Evolutionary conservation across 2,797 vertebrate genomes (phyloP).

Genomic region (Hypotaenidia okinawae): DNA sequence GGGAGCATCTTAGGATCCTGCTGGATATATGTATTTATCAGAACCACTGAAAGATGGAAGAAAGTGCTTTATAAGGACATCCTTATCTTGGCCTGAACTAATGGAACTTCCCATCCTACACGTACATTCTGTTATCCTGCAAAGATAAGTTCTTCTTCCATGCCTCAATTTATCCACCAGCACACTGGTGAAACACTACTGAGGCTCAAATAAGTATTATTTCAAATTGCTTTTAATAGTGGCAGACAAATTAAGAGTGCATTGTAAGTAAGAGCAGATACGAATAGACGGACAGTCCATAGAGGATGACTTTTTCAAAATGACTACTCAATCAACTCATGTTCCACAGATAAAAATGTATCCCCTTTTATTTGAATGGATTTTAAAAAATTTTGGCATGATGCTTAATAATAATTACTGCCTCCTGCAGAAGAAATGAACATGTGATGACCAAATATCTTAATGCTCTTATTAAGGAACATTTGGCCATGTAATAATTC

Average conservation of each 20-base stretch:
- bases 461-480: conserved; percentile 26
- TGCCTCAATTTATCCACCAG: neutral
- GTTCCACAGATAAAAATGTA: neutral
- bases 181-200: neutral
- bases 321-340: neutral
- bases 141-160: neutral
- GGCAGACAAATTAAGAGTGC: neutral
- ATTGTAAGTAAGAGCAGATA: neutral
- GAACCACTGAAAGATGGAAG: neutral
- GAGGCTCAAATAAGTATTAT: neutral
- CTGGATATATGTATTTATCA: neutral
- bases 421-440: neutral
- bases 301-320: neutral
- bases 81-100: neutral
- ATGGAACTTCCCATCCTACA: neutral
- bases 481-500: conserved; percentile 39
- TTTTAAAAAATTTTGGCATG: neutral
- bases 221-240: neutral
- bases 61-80: neutral
- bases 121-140: neutral
- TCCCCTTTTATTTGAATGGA: neutral
- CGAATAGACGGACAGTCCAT: neutral
- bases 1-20: neutral
- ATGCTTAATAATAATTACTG: neutral
- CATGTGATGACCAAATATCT: conserved; percentile 24